Conservation (phyloP, 2,888 invertebrate genomes). For the Arrhopalites spinosus region DNA sequence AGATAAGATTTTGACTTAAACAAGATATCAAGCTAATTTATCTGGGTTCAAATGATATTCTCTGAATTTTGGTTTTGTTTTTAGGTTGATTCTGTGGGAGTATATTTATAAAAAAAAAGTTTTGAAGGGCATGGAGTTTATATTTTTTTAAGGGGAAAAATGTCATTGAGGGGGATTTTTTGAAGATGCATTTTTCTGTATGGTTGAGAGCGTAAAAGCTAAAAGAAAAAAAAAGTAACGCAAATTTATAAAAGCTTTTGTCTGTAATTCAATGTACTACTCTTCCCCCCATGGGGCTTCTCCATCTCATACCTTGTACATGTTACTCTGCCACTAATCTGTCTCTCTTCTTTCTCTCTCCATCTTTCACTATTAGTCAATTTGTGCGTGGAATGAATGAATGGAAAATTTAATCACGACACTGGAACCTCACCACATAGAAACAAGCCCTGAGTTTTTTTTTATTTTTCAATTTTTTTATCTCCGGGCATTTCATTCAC, state of each 20-base stretch:
- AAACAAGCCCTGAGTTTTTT: neutral
- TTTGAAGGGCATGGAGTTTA: no score
- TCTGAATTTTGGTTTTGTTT: neutral
- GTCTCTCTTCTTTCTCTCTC: conserved; percentile 6
- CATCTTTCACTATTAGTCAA: conserved; percentile 32
- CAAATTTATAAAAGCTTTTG: conserved; percentile 35
- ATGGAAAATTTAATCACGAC: conserved; percentile 28
- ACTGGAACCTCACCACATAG: neutral
- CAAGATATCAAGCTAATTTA: conserved; percentile 8
- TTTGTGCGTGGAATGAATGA: conserved; percentile 30
- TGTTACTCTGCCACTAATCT: neutral
- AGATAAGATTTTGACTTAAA: neutral
- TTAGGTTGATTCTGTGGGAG: neutral
- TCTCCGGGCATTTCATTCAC: conserved; percentile 7
- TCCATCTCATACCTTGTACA: neutral
- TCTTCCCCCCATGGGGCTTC: conserved; percentile 19
- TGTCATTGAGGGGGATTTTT: no score
- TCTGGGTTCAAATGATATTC: conserved; percentile 11
- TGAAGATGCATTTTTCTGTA: neutral
- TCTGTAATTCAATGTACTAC: conserved; percentile 27
- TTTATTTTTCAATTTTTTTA: neutral
- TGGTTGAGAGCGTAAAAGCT: conserved; percentile 4
- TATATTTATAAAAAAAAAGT: no score
- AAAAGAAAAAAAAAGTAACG: no score
- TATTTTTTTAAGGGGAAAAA: no score